phyloP scores from a whole-genome alignment of 2,797 vertebrate genomes.

The Aplochiton taeniatus region DNA sequence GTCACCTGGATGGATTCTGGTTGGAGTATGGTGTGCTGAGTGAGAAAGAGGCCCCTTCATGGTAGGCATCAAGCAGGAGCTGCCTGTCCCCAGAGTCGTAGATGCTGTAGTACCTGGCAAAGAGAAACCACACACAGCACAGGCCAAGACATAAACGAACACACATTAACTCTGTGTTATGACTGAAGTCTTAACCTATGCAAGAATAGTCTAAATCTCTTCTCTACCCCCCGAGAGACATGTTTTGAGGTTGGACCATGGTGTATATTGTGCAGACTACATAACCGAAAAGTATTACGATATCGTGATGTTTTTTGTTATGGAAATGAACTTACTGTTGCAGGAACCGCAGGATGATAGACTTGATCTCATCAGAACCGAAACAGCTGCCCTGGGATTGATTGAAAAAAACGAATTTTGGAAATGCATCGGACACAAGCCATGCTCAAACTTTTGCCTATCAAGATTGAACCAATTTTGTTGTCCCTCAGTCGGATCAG shows the following conservation, averaged over 20 bases:
- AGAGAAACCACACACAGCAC: neutral
- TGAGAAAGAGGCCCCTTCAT: conserved; percentile 88
- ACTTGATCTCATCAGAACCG: conserved; percentile 84
- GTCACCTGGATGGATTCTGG: conserved; percentile 81
- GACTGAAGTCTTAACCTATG: too few relatives aligned
- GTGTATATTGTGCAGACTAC: too few relatives aligned
- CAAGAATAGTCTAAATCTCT: too few relatives aligned
- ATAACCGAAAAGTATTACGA: neutral
- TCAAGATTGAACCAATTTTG: too few relatives aligned
- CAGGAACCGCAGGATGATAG: conserved; percentile 82
- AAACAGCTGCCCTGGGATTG: conserved; percentile 85
- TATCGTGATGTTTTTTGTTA: neutral
- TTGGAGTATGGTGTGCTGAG: conserved; percentile 79
- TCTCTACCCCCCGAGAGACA: too few relatives aligned
- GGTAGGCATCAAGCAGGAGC: conserved; percentile 87
- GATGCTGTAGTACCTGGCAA: conserved; percentile 78
- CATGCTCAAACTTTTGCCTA: too few relatives aligned
- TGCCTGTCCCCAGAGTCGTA: conserved; percentile 90
- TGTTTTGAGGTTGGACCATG: too few relatives aligned
- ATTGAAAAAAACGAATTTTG: conserved; percentile 20
- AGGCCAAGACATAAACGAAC: neutral
- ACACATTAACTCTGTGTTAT: too few relatives aligned
- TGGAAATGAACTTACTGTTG: conserved; percentile 82
- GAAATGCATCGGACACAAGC: too few relatives aligned
- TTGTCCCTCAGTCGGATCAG: too few relatives aligned